Conservation (phyloP, 37 sponge, comb jelly and placozoan species). For the Diacarnus erythraeanus region DNA sequence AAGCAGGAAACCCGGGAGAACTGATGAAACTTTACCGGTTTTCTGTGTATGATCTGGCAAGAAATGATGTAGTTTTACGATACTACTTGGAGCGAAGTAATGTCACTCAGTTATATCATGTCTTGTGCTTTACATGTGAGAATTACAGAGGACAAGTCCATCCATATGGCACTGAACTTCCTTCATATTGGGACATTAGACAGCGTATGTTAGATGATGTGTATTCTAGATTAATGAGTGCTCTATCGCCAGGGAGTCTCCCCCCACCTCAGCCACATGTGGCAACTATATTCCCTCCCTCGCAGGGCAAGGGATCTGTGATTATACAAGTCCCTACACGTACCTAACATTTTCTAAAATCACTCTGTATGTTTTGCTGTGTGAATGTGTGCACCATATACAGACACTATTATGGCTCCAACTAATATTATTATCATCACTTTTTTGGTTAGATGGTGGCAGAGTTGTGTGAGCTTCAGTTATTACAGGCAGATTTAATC, state of each 20-base stretch:
- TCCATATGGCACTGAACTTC: constrained; percentile 46
- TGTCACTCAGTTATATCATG: constrained; percentile 53
- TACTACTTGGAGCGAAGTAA: constrained; percentile 68
- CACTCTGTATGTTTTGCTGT: too few relatives aligned
- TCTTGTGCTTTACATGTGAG: constrained; percentile 51
- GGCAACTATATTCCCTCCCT: constrained; percentile 17
- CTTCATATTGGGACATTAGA: constrained; percentile 62
- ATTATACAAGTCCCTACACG: constrained; percentile 17
- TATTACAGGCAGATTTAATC: too few relatives aligned
- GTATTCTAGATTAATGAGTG: constrained; percentile 26
- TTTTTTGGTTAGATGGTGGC: too few relatives aligned
- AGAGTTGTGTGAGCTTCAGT: too few relatives aligned
- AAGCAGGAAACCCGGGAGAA: constrained; percentile 30
- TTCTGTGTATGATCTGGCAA: constrained; percentile 59
- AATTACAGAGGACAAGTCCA: constrained; percentile 54
- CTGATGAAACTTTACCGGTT: constrained; percentile 71
- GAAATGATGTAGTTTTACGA: constrained; percentile 50
- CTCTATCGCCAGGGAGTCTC: background rate
- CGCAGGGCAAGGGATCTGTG: background rate
- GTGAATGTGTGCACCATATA: too few relatives aligned
- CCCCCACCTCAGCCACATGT: constrained; percentile 5
- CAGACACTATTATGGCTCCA: too few relatives aligned
- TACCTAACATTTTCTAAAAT: too few relatives aligned
- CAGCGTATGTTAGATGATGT: constrained; percentile 47
- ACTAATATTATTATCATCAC: too few relatives aligned